Percentiles rank a stretch among this genome's conserved stretches.
Conservation (phyloP, 2,113 vertebrate genomes). For the Noturus placidus region DNA sequence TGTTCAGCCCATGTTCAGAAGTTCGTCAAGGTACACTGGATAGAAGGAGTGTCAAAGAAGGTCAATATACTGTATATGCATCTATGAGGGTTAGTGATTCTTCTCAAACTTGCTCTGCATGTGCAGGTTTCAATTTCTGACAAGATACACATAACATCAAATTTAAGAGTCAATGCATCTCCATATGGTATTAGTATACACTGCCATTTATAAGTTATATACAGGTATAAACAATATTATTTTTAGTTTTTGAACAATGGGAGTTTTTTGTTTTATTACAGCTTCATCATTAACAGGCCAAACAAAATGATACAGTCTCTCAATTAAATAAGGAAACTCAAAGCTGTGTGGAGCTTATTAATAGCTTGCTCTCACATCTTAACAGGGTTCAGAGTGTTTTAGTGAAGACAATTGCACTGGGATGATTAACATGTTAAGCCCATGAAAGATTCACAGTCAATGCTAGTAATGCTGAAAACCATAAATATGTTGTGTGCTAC, state of each 20-base stretch:
- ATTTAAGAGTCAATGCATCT: not conserved
- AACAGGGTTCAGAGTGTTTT: not conserved
- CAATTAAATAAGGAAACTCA: not conserved
- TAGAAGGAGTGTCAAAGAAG: not conserved
- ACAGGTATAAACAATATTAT: not conserved
- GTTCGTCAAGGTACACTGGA: conserved; percentile 41
- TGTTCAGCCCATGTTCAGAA: conserved; percentile 12
- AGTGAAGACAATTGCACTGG: not conserved
- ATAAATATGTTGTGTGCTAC: not conserved
- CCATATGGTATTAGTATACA: not conserved
- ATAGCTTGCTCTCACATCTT: not conserved
- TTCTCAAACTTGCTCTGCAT: not conserved
- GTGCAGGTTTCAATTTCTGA: not conserved
- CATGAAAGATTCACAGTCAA: not conserved
- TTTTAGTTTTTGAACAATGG: not conserved
- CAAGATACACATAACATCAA: not conserved
- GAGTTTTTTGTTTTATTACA: not conserved
- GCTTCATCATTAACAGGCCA: not conserved
- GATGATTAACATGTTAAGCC: not conserved
- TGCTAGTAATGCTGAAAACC: not conserved
- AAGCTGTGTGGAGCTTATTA: not conserved
- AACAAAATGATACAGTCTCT: not conserved
- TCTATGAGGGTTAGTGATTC: not conserved
- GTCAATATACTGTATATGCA: not conserved
- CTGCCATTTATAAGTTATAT: not conserved